Evolutionary conservation across 2,888 invertebrate genomes (phyloP), one percentile per base, ranked within the genome.

Genomic region (Thereva nobilitata): DNA sequence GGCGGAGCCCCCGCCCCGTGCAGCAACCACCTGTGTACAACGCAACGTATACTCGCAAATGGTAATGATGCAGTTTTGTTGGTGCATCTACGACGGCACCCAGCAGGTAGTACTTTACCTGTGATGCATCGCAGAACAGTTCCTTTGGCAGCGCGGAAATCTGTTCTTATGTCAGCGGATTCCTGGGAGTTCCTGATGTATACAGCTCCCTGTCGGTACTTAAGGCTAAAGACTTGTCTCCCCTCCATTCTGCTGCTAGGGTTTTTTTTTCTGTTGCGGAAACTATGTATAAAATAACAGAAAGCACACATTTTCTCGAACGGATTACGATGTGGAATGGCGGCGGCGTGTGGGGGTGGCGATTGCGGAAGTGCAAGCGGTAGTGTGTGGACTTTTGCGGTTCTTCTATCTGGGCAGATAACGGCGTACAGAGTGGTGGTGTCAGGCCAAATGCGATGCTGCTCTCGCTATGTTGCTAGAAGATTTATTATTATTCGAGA

Each of bases 31-130:
- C 49, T 59, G 47, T 59, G 38, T 23, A 2, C 23, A 59, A 35
- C 59, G 47, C 38, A 38, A 40, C 37, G 34, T 47, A 59, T 10
- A 49, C 47, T 47, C n/a, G 12, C 47, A 49, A 37, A 23, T 23
- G 23, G 47, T 59, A 59, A 59, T 59, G 59, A 59, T 59, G 59
- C 59, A n/a, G 40, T 45, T 47, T 47, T 59, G 49, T 59, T 47
- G 38, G 42, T 38, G 59, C 47, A 59, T 35, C 49, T 47, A 37
- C 38, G 23, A 23, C 23, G 38, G 49, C 42, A 45, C 47, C 37
- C 65, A 55, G 47, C 64, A 68, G 56, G 65, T 64, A 65, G 65
- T 23, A 23, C 23, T 59, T 61, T 59, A 68, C 59, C 65, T 68
- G 54, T 68, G 65, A 65, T 65, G 59, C 23, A 23, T 38, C 38